Conservation (phyloP, 1,140 invertebrate species). For the Lepeophtheirus salmonis region DNA sequence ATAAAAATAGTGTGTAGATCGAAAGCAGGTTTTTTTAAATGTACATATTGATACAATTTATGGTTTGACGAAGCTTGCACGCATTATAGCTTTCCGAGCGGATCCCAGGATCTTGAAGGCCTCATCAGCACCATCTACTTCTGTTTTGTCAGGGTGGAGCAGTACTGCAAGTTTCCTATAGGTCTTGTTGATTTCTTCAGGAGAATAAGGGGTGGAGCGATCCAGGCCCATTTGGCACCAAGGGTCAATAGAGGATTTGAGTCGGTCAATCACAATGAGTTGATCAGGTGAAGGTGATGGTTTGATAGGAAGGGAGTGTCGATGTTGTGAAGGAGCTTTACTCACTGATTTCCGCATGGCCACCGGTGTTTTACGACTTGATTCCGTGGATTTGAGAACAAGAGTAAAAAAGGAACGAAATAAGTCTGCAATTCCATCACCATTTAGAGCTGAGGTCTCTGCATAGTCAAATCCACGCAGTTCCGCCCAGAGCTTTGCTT, state of each 20-base stretch:
- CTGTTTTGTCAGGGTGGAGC: slow-evolving; percentile 8
- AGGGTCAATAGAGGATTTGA: not conserved
- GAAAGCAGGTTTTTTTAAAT: too few species aligned
- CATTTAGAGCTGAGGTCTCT: slow-evolving; percentile 29
- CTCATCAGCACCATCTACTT: not conserved
- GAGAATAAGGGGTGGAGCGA: not conserved
- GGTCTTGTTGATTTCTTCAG: not conserved
- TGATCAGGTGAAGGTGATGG: not conserved
- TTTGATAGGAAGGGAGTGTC: not conserved
- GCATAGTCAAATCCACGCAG: slow-evolving; percentile 29
- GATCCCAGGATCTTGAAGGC: slow-evolving; percentile 4
- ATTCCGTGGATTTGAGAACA: not conserved
- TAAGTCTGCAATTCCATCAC: slow-evolving; percentile 28
- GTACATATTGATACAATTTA: too few species aligned
- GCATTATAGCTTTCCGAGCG: not conserved
- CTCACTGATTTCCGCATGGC: not conserved
- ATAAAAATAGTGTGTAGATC: too few species aligned
- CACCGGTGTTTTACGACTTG: not conserved
- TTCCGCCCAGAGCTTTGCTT: slow-evolving; percentile 29
- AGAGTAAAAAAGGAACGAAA: slow-evolving; percentile 24
- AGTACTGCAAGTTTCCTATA: slow-evolving; percentile 2
- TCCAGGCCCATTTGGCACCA: slow-evolving; percentile 1
- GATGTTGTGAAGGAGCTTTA: not conserved
- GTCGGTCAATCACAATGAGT: not conserved
- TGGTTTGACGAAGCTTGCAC: too few species aligned